Percentiles rank a stretch among this genome's conserved stretches.
Conservation (phyloP, 2,113 vertebrate genomes). For the Labeo catla region DNA sequence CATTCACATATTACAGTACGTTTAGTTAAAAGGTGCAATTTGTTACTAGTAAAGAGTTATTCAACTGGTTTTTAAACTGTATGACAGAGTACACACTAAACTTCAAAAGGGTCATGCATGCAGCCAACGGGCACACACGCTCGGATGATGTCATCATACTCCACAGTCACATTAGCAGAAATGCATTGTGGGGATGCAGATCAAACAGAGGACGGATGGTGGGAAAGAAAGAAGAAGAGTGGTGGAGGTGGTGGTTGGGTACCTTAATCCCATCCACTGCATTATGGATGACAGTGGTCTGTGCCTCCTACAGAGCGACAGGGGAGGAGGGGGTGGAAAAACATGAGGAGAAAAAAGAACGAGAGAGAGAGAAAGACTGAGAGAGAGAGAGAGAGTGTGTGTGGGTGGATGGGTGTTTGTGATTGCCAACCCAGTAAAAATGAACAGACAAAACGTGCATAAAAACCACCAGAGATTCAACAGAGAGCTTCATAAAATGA, state of each 20-base stretch:
- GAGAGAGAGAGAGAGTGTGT: constrained; percentile 52
- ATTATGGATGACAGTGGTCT: constrained; percentile 81
- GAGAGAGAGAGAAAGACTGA: constrained; percentile 30
- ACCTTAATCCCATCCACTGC: constrained; percentile 76
- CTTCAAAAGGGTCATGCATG: constrained; percentile 20
- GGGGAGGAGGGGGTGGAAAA: constrained; percentile 25
- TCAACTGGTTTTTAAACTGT: neutral
- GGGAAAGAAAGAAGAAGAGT: constrained; percentile 14
- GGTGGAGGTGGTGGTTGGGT: constrained; percentile 54
- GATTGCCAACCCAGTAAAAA: constrained; percentile 36
- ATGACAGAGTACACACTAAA: neutral
- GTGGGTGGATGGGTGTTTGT: constrained; percentile 55
- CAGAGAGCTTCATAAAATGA: neutral
- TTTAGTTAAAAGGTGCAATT: neutral
- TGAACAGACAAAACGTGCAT: neutral
- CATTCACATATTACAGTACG: neutral
- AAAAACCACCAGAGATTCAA: constrained; percentile 14
- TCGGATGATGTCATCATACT: constrained; percentile 34
- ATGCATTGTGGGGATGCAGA: constrained; percentile 54
- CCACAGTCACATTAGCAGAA: constrained; percentile 40
- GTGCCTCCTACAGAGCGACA: constrained; percentile 70
- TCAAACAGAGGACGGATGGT: constrained; percentile 21
- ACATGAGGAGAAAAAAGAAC: constrained; percentile 49
- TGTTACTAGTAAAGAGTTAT: neutral
- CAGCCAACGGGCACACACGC: neutral